These are phyloP conservation scores for Epinephelus coioides DNA, from an alignment of 2,797 vertebrate species.

Conservation along the genomic window DNA sequence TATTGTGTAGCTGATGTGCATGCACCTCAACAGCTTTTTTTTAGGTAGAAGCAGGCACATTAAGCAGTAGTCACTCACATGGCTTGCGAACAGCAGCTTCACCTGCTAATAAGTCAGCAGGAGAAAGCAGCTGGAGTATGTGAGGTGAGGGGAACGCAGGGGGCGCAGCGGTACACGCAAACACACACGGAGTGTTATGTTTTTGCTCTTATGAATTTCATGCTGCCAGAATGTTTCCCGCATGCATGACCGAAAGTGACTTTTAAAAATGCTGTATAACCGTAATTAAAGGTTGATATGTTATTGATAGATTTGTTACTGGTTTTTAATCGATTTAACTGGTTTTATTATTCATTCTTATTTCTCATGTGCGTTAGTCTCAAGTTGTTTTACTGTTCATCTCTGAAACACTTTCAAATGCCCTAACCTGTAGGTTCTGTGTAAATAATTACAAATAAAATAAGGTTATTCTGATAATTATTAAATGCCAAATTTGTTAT, in stretches of 20 bases:
- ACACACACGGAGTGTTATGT: not conserved
- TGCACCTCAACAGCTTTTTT: not conserved
- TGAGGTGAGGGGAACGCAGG: not conserved
- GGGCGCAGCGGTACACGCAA: conserved; percentile 19
- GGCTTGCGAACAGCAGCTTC: not conserved
- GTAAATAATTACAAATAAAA: not conserved
- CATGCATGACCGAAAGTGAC: not conserved
- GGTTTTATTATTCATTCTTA: not conserved
- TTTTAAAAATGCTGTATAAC: not conserved
- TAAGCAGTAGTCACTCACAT: not conserved
- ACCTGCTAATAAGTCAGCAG: conserved; percentile 5
- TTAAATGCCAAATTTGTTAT: too few species aligned
- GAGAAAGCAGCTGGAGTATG: conserved; percentile 6
- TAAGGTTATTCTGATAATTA: not conserved
- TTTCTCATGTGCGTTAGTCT: not conserved
- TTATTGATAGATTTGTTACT: too few species aligned
- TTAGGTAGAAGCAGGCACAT: not conserved
- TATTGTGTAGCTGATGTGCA: not conserved
- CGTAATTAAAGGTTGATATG: not conserved
- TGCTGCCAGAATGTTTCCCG: not conserved
- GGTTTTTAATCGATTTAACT: not conserved
- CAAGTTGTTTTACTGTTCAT: not conserved
- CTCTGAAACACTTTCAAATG: not conserved
- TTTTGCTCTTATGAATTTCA: not conserved
- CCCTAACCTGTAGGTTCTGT: not conserved